Evolutionary conservation across 2,797 vertebrate species (phyloP), one percentile per base, ranked within the genome.

Genomic region (Poecilia gillii): DNA sequence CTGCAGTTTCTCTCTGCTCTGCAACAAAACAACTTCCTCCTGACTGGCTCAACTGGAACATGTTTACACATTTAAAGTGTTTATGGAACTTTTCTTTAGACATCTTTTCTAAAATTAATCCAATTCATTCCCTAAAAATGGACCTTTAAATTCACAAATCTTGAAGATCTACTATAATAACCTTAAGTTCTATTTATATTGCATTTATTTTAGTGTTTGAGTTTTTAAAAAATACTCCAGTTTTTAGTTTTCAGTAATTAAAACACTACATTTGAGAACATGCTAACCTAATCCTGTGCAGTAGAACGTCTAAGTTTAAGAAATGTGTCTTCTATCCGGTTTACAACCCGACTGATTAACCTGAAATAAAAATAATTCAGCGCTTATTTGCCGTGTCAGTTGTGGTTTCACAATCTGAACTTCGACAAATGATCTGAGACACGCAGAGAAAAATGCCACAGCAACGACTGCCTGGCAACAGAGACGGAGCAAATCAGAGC

Each of bases 401-500:
- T 43, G 4, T 41, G 57, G 72, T 51, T 53, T 16, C 53, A 66
- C 47, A 74, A 39, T 55, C 11, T 74, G 79, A 68, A n/a, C 31
- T 36, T 20, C 53, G 28, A 85, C 43, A 77, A 51, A 59, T 31
- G 43, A 84, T 73, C 81, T 46, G 28, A 39, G 43, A 76, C 55
- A 49, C 46, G n/a, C 41, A 76, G 33, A 8, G 14, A n/a, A 79
- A 73, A 49, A 78, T 5, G 1, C 70, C 59, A 53, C 75, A 70
- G 76, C 73, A 80, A 80, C 51, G 79, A 62, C 74, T 86, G 81
- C 88, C 82, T 80, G 76, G 88, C 81, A 92, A 91, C 88, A 85
- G 76, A 81, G 73, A 78, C 0, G 3, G 85, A 85, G 77, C 85
- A 90, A 84, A 84, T 78, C 64, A 85, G 76, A 79, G 80, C 73